Conservation (phyloP, 2,113 vertebrate species). For the Phycodurus eques region DNA sequence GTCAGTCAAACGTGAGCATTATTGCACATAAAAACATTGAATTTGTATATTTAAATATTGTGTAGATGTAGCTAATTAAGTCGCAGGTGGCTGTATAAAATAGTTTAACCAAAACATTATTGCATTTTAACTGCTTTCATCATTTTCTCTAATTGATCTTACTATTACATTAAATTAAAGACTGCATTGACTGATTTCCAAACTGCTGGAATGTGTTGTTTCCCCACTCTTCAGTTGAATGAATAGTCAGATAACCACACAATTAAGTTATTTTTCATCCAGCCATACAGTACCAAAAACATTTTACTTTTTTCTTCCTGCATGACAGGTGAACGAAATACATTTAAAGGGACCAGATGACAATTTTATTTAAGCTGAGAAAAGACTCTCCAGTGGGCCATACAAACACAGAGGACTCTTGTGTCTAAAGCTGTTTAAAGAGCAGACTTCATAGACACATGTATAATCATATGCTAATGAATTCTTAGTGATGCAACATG, state of each 20-base stretch:
- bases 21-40: background rate
- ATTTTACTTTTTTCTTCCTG: background rate
- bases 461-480: background rate
- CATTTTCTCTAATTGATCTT: background rate
- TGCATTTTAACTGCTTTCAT: background rate
- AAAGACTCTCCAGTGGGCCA: no score
- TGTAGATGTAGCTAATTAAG: background rate
- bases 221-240: background rate
- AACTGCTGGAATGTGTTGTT: no score
- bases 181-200: no score
- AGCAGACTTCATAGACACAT: background rate
- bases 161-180: background rate
- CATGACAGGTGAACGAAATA: constrained; percentile 1
- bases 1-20: background rate
- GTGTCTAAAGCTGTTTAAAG: constrained; percentile 36
- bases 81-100: background rate
- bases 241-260: background rate
- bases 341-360: constrained; percentile 39
- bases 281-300: background rate
- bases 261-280: background rate
- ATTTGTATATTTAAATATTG: background rate
- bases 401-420: constrained; percentile 55
- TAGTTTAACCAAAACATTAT: background rate
- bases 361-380: background rate
- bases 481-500: background rate